Evolutionary conservation across 2,113 vertebrate genomes (phyloP), one percentile per base, ranked within the genome.

Genomic region (Misgurnus anguillicaudatus): DNA sequence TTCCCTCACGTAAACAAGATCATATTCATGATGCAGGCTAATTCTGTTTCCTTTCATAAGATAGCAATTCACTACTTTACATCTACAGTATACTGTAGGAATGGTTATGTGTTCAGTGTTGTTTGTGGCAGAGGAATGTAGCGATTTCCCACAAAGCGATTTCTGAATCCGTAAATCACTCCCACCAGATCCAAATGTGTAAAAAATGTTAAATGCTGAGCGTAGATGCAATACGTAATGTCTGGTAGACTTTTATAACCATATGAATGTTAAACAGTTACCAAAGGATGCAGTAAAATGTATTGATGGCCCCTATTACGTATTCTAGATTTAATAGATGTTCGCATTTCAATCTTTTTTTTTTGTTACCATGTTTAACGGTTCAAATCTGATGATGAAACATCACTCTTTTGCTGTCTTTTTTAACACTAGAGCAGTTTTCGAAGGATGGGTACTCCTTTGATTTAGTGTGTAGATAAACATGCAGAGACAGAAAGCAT

Each of bases 211-310:
- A 85, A 31, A 31, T 31, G 24, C 24, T 90, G 87, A 90, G 91
- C 88, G 85, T 90, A 76, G 92, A 91, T 92, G 94, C 91, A 91
- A 95, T 94, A 94, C 7, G 19, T 19, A 19, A 19, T 57, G 53
- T 57, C 6, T 14, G 17, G 47, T 6, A n/a, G 53, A 57, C 53
- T 57, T 57, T 57, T 19, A 57, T 19, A 57, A 7, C 6, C 89
- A 85, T 89, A 89, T 89, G 90, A 93, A 93, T 93, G 91, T 94
- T 91, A 90, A 81, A 89, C 91, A 85, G 78, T 90, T 95, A 96
- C 96, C 96, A 97, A 98, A 98, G 96, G 93, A 87, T 90, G 85
- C 85, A 78, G 76, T 81, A 61, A 75, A 41, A 80, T 69, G 58
- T 64, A 62, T 74, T 61, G 21, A 61, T 6, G 42, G 11, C 36